Conservation (phyloP, 2,888 invertebrate genomes). For the Thysanoteuthis rhombus region DNA sequence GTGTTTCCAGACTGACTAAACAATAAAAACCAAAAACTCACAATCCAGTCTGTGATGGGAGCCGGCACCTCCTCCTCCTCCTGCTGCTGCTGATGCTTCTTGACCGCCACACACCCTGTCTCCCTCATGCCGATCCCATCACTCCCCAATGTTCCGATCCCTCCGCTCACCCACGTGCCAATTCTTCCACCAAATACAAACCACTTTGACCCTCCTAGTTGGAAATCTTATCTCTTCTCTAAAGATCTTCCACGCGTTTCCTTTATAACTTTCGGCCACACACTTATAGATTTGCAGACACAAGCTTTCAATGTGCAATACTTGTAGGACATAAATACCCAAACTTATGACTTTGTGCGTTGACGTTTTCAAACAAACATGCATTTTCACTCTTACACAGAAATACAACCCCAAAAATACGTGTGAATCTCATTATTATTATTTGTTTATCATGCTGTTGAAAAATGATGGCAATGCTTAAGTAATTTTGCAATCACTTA, state of each 20-base stretch:
- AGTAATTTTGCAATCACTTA: no score
- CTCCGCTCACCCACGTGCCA: no score
- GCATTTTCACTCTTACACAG: background rate
- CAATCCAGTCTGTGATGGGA: background rate
- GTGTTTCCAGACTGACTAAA: constrained; percentile 61
- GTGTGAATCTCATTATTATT: background rate
- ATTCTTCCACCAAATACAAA: background rate
- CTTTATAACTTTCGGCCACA: background rate
- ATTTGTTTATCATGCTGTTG: no score
- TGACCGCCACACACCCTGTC: background rate
- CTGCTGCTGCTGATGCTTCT: background rate
- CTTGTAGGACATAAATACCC: background rate
- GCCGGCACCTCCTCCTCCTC: background rate
- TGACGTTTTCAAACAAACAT: background rate
- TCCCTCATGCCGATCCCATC: background rate
- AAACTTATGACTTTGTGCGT: background rate
- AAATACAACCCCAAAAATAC: background rate
- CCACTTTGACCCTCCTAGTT: background rate
- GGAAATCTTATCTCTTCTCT: background rate
- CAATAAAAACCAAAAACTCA: background rate
- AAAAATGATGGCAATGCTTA: no score
- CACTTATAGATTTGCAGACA: background rate
- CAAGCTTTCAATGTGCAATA: background rate
- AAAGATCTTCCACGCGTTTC: background rate
- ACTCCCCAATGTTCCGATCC: background rate